These are phyloP conservation scores for Plectus sambesii DNA, from an alignment of 1,140 invertebrate species.

Conservation along the genomic window DNA sequence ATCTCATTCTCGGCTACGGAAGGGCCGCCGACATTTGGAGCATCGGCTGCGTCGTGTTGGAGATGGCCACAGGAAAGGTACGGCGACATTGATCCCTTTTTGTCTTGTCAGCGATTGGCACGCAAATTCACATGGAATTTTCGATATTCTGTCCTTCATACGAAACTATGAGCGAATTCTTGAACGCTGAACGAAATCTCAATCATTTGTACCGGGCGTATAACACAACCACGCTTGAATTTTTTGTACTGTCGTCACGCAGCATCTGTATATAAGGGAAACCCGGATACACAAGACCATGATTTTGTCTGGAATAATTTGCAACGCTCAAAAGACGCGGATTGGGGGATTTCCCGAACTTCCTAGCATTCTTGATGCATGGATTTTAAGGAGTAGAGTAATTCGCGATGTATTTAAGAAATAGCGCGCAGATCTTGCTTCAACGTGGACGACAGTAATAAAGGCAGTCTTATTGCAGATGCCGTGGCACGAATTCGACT, in stretches of 20 bases:
- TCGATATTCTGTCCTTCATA: not conserved
- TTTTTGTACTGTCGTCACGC: not conserved
- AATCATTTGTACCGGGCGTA: not conserved
- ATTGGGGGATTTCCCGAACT: too few species aligned
- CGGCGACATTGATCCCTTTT: constrained; percentile 20
- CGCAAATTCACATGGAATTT: not conserved
- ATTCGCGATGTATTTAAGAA: too few species aligned
- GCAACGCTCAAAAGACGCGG: too few species aligned
- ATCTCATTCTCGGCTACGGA: constrained; percentile 61
- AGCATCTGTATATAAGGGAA: too few species aligned
- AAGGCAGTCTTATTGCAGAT: too few species aligned
- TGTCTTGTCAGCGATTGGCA: not conserved
- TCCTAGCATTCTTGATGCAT: too few species aligned
- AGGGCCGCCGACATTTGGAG: constrained; percentile 80
- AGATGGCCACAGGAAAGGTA: constrained; percentile 75
- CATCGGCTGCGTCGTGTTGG: constrained; percentile 71
- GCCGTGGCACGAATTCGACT: too few species aligned
- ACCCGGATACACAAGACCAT: too few species aligned
- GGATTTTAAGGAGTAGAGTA: too few species aligned
- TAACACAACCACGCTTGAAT: not conserved
- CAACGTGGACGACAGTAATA: too few species aligned
- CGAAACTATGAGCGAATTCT: constrained; percentile 10
- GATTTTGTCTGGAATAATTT: too few species aligned
- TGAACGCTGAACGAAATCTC: not conserved
- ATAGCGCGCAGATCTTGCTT: too few species aligned